Evolutionary conservation across 2,797 vertebrate species (phyloP), one percentile per base, ranked within the genome.

Genomic region (Thunnus albacares): DNA sequence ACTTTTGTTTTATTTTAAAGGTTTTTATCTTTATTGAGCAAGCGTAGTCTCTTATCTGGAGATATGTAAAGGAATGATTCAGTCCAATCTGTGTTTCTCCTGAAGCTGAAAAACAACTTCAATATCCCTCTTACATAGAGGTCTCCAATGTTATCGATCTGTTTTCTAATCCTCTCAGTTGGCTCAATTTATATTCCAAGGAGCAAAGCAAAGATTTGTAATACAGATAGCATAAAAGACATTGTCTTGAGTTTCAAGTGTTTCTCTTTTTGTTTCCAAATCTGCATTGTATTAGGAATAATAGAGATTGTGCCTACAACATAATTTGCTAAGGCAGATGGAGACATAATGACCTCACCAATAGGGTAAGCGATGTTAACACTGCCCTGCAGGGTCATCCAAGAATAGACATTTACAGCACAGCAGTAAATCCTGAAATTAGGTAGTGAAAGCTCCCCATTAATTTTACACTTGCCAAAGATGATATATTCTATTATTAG

Each of bases 81-180:
- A 8, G 0, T 58, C 66, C 17, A 24, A 26, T 61, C 12, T 41
- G 65, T 33, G 43, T 77, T 64, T 66, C 58, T 64, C 56, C 49
- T 58, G n/a, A 47, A 68, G 65, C 33, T 55, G 22, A n/a, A 26
- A 70, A 66, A 68, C 33, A 59, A 45, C 33, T 24, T 69, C 41
- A 76, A 61, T 60, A 62, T 3, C 3, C 6, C 0, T 24, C 71
- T 43, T 61, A 73, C 58, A 3, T 58, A 24, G 15, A 76, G 8
- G 18, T 71, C 22, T 79, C 55, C 2, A 28, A 30, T 76, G 35
- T 77, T 81, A 60, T 80, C 63, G 28, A 12, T 53, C 15, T 66
- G n/a, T 75, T 45, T 45, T 45, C 43, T 45, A 47, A 78, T 79
- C 60, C n/a, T 69, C 30, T 83, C 22, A 68, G 33, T 35, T 60